Evolutionary conservation across 1,140 invertebrate species (phyloP).

Genomic region (Drosophila kepulauana): DNA sequence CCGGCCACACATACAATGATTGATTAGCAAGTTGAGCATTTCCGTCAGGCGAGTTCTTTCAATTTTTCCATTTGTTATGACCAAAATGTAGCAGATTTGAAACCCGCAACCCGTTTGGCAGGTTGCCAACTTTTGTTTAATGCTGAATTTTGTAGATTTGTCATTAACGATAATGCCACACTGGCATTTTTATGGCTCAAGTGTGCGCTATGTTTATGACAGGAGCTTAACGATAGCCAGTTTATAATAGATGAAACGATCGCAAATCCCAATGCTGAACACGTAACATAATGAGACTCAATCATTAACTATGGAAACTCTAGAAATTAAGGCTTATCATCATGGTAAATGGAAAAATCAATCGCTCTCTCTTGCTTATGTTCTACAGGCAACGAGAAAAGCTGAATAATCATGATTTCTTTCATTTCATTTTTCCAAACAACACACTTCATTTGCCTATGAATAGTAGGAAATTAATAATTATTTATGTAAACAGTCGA

Average conservation of each 20-base stretch:
- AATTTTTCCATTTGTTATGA: slow-evolving; percentile 16
- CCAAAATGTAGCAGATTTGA: slow-evolving; percentile 31
- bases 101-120: slow-evolving; percentile 60
- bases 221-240: slow-evolving; percentile 37
- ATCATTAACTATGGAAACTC: slow-evolving; percentile 16
- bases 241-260: slow-evolving; percentile 24
- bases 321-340: slow-evolving; percentile 9
- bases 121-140: slow-evolving; percentile 45
- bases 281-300: slow-evolving; percentile 8
- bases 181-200: slow-evolving; percentile 63
- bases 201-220: slow-evolving; percentile 65
- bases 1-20: slow-evolving; percentile 41
- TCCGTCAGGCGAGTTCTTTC: slow-evolving; percentile 56
- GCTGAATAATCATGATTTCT: slow-evolving; percentile 36
- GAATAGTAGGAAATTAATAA: slow-evolving; percentile 45
- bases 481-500: slow-evolving; percentile 31
- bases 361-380: slow-evolving; percentile 9
- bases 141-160: slow-evolving; percentile 59
- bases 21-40: slow-evolving; percentile 63
- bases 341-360: slow-evolving; percentile 19
- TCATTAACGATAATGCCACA: slow-evolving; percentile 59
- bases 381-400: slow-evolving; percentile 22
- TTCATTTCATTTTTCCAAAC: slow-evolving; percentile 11
- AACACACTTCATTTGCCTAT: slow-evolving; percentile 19
- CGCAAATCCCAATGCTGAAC: background rate